phyloP scores from a whole-genome alignment of 2,113 vertebrate species.

The Motacilla alba region DNA sequence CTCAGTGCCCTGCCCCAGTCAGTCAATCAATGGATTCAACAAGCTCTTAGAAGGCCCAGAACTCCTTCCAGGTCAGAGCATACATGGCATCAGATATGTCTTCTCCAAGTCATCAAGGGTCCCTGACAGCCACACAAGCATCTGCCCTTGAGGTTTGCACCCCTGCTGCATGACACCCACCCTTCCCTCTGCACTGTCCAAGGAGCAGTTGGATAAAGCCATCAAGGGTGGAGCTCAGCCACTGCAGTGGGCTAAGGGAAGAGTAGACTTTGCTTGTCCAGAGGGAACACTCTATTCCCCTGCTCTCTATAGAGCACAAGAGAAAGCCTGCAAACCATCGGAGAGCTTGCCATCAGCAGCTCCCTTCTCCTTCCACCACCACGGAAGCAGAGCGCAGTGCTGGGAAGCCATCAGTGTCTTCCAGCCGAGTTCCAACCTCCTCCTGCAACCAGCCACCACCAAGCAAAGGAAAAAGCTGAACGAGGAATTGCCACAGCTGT shows the following conservation, averaged over 20 bases:
- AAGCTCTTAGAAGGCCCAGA: neutral
- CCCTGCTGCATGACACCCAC: fast-evolving
- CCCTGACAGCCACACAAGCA: neutral
- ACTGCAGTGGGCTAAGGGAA: neutral
- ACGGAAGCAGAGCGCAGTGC: neutral
- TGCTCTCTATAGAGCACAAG: fast-evolving
- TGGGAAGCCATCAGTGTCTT: neutral
- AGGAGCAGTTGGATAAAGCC: neutral
- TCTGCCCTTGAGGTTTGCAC: neutral
- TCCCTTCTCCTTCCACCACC: neutral
- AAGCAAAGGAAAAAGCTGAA: neutral
- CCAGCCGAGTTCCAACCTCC: neutral
- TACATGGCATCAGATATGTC: neutral
- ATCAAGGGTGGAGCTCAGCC: neutral
- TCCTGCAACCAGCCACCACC: neutral
- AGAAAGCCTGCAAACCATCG: neutral
- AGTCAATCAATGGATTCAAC: neutral
- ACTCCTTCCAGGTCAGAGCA: neutral
- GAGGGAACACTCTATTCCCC: neutral
- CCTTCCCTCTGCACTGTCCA: neutral
- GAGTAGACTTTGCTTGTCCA: neutral
- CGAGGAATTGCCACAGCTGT: neutral
- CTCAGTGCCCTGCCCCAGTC: neutral
- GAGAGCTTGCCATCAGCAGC: neutral
- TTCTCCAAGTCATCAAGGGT: neutral